phyloP scores from a whole-genome alignment of 2,888 invertebrate genomes.

The Busseola fusca region DNA sequence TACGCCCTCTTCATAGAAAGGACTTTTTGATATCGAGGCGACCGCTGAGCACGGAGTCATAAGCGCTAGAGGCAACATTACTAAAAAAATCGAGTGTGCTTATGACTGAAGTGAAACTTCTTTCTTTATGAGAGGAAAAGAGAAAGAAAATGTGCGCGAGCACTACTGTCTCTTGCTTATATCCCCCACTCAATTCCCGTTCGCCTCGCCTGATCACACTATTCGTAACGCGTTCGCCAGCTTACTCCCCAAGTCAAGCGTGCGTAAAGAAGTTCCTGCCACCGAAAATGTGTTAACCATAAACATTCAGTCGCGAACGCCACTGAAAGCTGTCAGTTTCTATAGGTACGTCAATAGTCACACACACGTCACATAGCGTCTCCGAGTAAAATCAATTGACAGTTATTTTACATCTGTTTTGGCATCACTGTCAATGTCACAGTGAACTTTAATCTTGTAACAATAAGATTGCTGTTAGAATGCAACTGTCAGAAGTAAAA shows the following conservation, averaged over 20 bases:
- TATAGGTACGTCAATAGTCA: background rate
- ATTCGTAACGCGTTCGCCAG: no score
- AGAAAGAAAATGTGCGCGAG: no score
- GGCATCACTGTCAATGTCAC: background rate
- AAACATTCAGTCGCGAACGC: background rate
- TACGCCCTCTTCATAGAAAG: background rate
- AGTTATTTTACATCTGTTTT: background rate
- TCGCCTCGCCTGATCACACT: no score
- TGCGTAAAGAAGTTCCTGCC: background rate
- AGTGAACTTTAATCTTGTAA: background rate
- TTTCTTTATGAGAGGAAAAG: no score
- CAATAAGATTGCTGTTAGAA: background rate
- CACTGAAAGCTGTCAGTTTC: background rate
- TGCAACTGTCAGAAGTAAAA: background rate
- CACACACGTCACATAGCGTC: background rate
- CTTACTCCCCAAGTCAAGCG: no score
- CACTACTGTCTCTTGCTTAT: no score
- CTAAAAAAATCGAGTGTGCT: no score
- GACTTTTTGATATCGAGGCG: background rate
- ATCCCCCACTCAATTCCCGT: no score
- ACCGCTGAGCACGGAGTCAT: background rate
- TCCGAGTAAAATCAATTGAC: background rate
- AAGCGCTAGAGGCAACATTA: background rate
- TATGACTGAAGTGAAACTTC: no score
- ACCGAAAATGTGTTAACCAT: background rate